Evolutionary conservation across 2,113 vertebrate genomes (phyloP).

Genomic region (Lophotis ruficrista): DNA sequence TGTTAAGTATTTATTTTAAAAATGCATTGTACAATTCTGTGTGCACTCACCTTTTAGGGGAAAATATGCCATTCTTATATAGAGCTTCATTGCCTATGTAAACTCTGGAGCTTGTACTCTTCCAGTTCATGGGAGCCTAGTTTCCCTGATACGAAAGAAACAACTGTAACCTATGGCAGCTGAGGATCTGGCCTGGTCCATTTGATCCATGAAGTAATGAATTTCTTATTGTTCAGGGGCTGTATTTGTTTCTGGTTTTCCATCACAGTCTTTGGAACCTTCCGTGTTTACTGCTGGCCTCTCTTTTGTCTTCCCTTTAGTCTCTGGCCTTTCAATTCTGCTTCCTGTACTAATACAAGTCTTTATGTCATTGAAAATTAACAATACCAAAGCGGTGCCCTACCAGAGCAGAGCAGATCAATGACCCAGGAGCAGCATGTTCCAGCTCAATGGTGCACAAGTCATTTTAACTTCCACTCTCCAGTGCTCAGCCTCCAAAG

Average conservation of each 20-base stretch:
- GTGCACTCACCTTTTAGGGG: background rate
- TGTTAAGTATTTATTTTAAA: constrained; percentile 55
- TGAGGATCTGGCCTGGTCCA: background rate
- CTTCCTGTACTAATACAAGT: constrained; percentile 23
- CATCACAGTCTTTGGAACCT: constrained; percentile 20
- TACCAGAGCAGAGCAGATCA: constrained; percentile 57
- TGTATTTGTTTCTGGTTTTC: constrained; percentile 36
- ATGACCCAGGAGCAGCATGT: constrained; percentile 63
- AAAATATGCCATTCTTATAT: background rate
- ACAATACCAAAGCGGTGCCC: constrained; percentile 9
- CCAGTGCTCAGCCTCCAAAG: constrained; percentile 39
- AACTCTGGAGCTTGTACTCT: background rate
- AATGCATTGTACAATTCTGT: background rate
- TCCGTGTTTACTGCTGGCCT: background rate
- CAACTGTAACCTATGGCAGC: background rate
- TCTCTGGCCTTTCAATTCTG: background rate
- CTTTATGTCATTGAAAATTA: constrained; percentile 62
- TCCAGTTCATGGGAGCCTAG: background rate
- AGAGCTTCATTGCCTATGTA: background rate
- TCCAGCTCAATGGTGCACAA: constrained; percentile 66
- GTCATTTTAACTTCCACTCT: constrained; percentile 67
- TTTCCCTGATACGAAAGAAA: background rate
- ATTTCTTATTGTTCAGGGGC: constrained; percentile 26
- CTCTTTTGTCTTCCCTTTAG: constrained; percentile 37
- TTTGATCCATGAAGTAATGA: constrained; percentile 23